Evolutionary conservation across 2,888 invertebrate genomes (phyloP).

Genomic region (Eristalis intricaria): DNA sequence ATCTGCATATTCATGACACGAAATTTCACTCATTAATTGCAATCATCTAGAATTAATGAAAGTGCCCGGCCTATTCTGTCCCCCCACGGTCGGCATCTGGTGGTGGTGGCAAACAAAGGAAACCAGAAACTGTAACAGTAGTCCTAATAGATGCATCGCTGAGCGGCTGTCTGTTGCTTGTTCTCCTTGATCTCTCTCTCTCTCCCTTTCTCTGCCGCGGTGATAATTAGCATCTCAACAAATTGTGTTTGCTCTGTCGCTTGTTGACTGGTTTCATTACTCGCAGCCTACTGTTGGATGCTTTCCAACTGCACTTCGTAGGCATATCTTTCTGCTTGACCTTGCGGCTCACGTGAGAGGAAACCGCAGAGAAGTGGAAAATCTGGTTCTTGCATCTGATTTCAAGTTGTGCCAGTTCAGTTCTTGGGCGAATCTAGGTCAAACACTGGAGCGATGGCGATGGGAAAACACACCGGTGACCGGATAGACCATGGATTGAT

Average conservation of each 20-base stretch:
- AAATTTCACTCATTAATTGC: constrained; percentile 45
- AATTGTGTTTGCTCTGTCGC: background rate
- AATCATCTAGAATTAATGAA: constrained; percentile 24
- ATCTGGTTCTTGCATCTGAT: constrained; percentile 2
- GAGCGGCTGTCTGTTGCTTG: background rate
- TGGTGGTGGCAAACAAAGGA: background rate
- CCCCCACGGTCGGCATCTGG: background rate
- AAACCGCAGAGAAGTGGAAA: background rate
- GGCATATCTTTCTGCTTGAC: constrained; percentile 26
- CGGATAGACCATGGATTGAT: constrained; percentile 7
- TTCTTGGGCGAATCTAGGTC: constrained; percentile 4
- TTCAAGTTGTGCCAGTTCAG: background rate
- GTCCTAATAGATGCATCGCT: background rate
- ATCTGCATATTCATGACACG: constrained; percentile 31
- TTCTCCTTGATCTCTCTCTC: background rate
- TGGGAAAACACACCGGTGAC: constrained; percentile 9
- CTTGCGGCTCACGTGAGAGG: constrained; percentile 5
- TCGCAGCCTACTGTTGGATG: background rate
- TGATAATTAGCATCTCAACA: background rate
- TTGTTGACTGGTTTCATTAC: background rate
- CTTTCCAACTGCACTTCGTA: background rate
- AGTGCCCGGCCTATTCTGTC: background rate
- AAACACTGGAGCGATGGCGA: background rate
- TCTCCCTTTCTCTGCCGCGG: background rate
- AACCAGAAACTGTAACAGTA: background rate